These are phyloP conservation scores for Pampusana beccarii DNA, from an alignment of 2,113 vertebrate species.

Conservation along the genomic window DNA sequence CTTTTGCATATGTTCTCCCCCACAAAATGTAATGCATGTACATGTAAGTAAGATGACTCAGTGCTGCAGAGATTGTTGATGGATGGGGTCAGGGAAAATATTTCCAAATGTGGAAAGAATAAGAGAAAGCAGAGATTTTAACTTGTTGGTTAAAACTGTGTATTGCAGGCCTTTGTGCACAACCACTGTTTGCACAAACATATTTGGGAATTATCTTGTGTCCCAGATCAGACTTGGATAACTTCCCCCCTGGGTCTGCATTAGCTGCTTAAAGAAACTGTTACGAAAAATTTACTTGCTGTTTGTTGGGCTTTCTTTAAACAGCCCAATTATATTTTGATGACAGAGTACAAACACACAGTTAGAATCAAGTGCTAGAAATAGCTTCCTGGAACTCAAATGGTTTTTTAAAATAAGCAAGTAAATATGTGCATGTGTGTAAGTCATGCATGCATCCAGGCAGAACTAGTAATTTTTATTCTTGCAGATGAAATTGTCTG, in stretches of 20 bases:
- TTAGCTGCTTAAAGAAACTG: background rate
- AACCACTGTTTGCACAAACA: background rate
- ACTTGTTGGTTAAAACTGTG: background rate
- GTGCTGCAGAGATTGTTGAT: background rate
- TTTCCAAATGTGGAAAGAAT: background rate
- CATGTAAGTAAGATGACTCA: background rate
- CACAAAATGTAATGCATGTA: background rate
- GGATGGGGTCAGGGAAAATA: background rate
- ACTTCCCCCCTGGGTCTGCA: background rate
- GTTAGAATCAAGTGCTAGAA: background rate
- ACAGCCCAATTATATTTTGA: background rate
- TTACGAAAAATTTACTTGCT: background rate
- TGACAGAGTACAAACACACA: background rate
- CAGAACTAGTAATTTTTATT: constrained; percentile 37
- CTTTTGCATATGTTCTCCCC: background rate
- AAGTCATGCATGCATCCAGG: background rate
- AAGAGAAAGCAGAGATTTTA: background rate
- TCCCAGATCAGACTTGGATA: background rate
- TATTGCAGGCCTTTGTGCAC: background rate
- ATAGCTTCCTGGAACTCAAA: background rate
- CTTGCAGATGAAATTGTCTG: constrained; percentile 22
- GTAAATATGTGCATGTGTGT: background rate
- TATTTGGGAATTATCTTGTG: background rate
- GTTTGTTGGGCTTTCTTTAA: background rate
- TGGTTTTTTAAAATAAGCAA: constrained; percentile 28